A percentile compares a stretch with the other conserved stretches of the same genome.
Conservation (phyloP, 2,797 vertebrate species). For the Gorsachius magnificus region DNA sequence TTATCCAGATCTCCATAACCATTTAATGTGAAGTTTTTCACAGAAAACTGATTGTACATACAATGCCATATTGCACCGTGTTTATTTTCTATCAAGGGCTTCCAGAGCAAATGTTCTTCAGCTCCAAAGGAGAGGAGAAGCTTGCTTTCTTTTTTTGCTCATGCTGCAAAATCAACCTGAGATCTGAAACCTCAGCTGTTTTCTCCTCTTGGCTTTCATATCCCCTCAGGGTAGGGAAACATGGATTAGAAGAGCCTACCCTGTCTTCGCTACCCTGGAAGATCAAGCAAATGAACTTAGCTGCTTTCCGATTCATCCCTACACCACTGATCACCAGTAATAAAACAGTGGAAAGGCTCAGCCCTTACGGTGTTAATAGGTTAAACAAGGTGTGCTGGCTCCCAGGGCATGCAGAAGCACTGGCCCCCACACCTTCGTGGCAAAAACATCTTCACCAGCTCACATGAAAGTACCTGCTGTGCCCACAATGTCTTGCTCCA, state of each 20-base stretch:
- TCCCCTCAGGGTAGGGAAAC: not conserved
- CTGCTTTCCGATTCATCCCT: not conserved
- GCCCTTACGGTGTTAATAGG: not conserved
- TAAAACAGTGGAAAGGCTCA: not conserved
- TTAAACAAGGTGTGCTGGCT: not conserved
- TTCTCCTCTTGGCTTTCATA: constrained; percentile 9
- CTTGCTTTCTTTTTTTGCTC: constrained; percentile 25
- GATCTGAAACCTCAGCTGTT: constrained; percentile 37
- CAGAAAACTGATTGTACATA: constrained; percentile 14
- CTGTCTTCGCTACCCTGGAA: not conserved
- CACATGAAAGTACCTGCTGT: not conserved
- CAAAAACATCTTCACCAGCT: not conserved
- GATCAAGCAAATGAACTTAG: not conserved
- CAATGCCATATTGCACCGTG: not conserved
- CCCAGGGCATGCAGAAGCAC: not conserved
- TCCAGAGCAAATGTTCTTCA: constrained; percentile 28
- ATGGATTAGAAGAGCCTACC: not conserved
- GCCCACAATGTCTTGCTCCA: not conserved
- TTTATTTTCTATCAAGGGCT: constrained; percentile 39
- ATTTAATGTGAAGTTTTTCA: not conserved
- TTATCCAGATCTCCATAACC: not conserved
- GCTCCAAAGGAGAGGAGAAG: not conserved
- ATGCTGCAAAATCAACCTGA: constrained; percentile 19
- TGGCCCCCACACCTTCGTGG: not conserved
- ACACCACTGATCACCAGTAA: not conserved